phyloP scores from a whole-genome alignment of 2,888 invertebrate species.

The Metopia argyrocephala region DNA sequence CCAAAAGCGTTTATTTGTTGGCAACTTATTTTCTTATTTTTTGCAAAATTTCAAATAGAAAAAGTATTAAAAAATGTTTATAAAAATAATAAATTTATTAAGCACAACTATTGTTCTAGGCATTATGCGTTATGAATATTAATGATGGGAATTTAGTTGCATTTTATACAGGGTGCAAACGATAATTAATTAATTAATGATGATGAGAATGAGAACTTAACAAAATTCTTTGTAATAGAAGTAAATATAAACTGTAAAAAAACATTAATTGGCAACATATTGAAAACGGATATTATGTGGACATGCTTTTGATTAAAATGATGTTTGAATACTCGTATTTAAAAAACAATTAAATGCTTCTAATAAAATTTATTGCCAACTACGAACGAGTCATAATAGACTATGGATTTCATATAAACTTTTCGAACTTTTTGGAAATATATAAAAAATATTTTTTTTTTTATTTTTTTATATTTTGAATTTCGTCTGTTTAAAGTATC shows the following conservation, averaged over 20 bases:
- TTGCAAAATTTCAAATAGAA: conserved; percentile 23
- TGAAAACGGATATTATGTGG: conserved; percentile 5
- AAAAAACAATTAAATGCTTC: too few species aligned
- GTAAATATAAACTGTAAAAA: not conserved
- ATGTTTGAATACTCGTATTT: not conserved
- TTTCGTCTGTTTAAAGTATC: too few species aligned
- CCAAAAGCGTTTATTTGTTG: conserved; percentile 10
- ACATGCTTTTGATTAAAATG: not conserved
- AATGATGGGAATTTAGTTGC: conserved; percentile 53
- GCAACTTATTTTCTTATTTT: not conserved
- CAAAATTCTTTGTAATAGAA: conserved; percentile 17
- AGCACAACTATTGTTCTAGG: conserved; percentile 40
- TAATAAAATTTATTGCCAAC: too few species aligned
- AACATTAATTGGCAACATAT: not conserved
- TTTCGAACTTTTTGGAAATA: too few species aligned
- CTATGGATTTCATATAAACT: too few species aligned
- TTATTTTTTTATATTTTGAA: too few species aligned
- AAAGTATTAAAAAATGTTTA: conserved; percentile 1
- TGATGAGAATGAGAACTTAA: conserved; percentile 29
- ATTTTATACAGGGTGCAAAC: conserved; percentile 47
- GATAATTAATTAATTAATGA: conserved; percentile 40
- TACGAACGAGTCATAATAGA: too few species aligned
- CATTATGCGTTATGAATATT: conserved; percentile 54
- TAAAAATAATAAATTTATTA: conserved; percentile 11
- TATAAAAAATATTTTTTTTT: too few species aligned